These are phyloP conservation scores for Urechis unicinctus DNA, from an alignment of 2,888 invertebrate genomes.

Conservation along the genomic window DNA sequence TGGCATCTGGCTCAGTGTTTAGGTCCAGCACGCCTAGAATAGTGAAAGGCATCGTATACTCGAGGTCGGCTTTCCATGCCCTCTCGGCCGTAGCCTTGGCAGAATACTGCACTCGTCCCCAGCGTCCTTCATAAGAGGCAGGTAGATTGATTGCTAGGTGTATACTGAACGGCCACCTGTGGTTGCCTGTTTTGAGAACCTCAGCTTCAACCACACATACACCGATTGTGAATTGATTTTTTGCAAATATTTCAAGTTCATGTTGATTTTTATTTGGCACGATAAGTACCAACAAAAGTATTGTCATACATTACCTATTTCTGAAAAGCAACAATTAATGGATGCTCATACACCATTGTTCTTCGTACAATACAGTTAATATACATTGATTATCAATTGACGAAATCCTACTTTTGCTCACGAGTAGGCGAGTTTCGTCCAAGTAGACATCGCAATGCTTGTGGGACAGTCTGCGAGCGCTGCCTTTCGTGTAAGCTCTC, in stretches of 20 bases:
- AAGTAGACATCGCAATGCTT: constrained; percentile 18
- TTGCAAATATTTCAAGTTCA: no score
- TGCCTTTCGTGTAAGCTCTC: constrained; percentile 20
- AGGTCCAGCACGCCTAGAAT: constrained; percentile 76
- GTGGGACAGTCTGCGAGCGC: constrained; percentile 16
- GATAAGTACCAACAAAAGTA: no score
- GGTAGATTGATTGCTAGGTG: constrained; percentile 57
- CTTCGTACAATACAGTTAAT: neutral
- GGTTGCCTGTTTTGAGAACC: constrained; percentile 10
- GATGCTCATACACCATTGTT: neutral
- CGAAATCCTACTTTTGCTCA: constrained; percentile 10
- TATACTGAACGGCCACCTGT: constrained; percentile 61
- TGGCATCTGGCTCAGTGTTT: constrained; percentile 54
- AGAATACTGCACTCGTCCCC: constrained; percentile 69
- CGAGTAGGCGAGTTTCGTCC: constrained; percentile 14
- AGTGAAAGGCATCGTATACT: constrained; percentile 73
- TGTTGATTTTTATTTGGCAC: no score
- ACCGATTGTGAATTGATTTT: no score
- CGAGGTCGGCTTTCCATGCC: constrained; percentile 79
- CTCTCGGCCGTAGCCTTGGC: constrained; percentile 74
- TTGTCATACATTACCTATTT: no score
- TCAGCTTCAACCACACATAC: constrained; percentile 6
- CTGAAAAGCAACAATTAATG: neutral
- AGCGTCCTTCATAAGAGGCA: constrained; percentile 36
- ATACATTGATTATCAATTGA: neutral